A percentile compares a stretch with the other conserved stretches of the same genome.
phyloP scores from a whole-genome alignment of 2,797 vertebrate species.

The Rhodeus uyekii region DNA sequence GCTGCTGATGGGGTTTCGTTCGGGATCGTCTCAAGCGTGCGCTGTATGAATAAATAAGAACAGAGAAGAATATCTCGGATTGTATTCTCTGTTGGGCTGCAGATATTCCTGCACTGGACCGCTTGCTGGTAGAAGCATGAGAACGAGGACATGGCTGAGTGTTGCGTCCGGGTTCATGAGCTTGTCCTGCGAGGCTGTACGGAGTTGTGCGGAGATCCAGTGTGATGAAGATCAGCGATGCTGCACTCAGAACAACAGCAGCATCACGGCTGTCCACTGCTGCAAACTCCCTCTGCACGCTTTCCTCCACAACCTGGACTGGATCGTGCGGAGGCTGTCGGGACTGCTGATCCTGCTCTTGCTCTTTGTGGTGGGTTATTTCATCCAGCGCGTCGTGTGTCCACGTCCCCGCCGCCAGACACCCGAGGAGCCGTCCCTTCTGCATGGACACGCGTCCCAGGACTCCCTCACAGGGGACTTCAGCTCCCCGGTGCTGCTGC shows the following conservation, averaged over 20 bases:
- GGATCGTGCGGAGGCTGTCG: slow-evolving; percentile 90
- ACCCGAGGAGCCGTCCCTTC: slow-evolving; percentile 75
- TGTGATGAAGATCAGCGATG: slow-evolving; percentile 85
- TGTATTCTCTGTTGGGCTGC: slow-evolving; percentile 5
- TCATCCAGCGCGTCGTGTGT: slow-evolving; percentile 89
- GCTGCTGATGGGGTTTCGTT: background rate
- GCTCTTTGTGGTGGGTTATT: slow-evolving; percentile 92
- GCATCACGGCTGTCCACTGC: slow-evolving; percentile 75
- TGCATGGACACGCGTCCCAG: slow-evolving; percentile 82
- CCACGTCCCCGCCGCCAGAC: slow-evolving; percentile 79
- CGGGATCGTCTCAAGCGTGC: background rate
- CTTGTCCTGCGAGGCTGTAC: slow-evolving; percentile 76
- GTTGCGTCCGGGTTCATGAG: slow-evolving; percentile 69
- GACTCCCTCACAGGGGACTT: slow-evolving; percentile 80
- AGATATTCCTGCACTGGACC: background rate
- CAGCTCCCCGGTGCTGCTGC: slow-evolving; percentile 76
- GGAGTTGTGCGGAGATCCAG: slow-evolving; percentile 81
- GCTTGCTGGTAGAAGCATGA: slow-evolving; percentile 63
- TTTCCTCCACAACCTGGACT: slow-evolving; percentile 88
- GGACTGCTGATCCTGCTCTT: slow-evolving; percentile 90
- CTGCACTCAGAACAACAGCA: slow-evolving; percentile 80
- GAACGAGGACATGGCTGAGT: slow-evolving; percentile 64
- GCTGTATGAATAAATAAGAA: background rate
- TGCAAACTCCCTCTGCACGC: slow-evolving; percentile 84
- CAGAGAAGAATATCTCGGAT: background rate